Base-by-base conservation (phyloP, 1,140 invertebrate genomes). In the Temnothorax longispinosus region DNA sequence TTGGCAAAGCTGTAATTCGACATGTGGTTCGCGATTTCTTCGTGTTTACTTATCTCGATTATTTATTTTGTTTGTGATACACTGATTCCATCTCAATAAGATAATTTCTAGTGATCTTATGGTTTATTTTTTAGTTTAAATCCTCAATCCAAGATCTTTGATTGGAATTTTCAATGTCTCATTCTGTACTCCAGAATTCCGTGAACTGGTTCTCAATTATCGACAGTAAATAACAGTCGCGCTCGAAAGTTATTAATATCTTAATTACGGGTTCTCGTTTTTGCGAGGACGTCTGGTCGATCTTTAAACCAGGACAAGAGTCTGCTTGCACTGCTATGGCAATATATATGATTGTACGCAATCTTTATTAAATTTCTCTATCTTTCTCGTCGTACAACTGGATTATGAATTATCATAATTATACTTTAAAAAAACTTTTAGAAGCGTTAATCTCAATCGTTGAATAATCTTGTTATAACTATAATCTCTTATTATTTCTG, bases 231-330 rank as follows among this genome's bases (percentile, higher is more conserved):
- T 74, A 69, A 60, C 41, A 38, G 41, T 13, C 7, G 8, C 3
- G 18, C 85, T 88, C 64, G 76, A 71, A 62, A 76, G 84, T 88
- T 91, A 92, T 92, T 91, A 92, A 91, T 91, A 92, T 90, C 91
- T 91, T 92, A 90, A 91, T 92, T 88, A 92, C 81, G 54, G 67
- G 21, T 69, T 71, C 71, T 62, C 50, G 58, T 88, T 89, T 86
- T 88, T 91, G 85, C 74, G 74, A 72, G 78, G 87, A 54, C 85
- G 90, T 91, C 90, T 92, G 91, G 87, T 87, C 56, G 52, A 87
- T 87, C 72, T 44, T 78, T 13, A 7, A 62, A 44, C 21, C 58
- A 47, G 35, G 64, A 67, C 64, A 60, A 65, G 62, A 58, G 60
- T 58, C 41, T 5, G 62, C 38, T 72, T 52, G 2, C 84, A n/a